These are phyloP conservation scores for Sebastes aleutianus DNA, from an alignment of 2,797 vertebrate genomes.

Conservation along the genomic window DNA sequence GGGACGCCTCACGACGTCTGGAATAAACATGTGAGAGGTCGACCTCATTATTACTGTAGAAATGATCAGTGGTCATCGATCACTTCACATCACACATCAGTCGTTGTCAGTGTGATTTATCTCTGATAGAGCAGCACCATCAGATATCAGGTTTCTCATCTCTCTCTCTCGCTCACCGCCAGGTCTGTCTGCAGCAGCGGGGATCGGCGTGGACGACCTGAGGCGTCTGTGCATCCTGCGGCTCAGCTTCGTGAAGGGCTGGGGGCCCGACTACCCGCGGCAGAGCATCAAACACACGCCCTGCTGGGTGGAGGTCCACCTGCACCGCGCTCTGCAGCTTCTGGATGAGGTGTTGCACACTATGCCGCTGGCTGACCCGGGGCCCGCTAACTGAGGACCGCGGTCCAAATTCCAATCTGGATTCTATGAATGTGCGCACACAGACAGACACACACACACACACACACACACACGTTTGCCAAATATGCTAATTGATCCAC, in stretches of 20 bases:
- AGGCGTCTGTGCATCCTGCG: conserved; percentile 84
- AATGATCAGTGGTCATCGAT: neutral
- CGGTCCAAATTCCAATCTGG: conserved; percentile 10
- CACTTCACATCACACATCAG: no score
- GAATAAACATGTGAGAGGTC: neutral
- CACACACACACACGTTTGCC: conserved; percentile 2
- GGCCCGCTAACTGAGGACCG: conserved; percentile 72
- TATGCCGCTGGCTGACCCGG: conserved; percentile 81
- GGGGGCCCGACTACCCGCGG: conserved; percentile 85
- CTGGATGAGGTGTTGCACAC: conserved; percentile 86
- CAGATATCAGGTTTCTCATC: neutral
- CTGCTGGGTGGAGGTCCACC: conserved; percentile 86
- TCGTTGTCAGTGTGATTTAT: no score
- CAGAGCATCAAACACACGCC: conserved; percentile 88
- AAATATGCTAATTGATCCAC: conserved; percentile 30
- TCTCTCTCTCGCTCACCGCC: neutral
- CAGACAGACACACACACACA: neutral
- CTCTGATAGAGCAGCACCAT: neutral
- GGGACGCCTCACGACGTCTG: no score
- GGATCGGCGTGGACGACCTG: conserved; percentile 84
- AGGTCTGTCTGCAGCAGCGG: conserved; percentile 83
- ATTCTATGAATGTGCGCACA: conserved; percentile 37
- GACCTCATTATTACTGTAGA: neutral
- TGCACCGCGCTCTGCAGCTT: conserved; percentile 85
- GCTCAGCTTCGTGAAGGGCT: conserved; percentile 87